Base-by-base conservation (phyloP, 2,797 vertebrate species). In the Lycodopsis pacificus region DNA sequence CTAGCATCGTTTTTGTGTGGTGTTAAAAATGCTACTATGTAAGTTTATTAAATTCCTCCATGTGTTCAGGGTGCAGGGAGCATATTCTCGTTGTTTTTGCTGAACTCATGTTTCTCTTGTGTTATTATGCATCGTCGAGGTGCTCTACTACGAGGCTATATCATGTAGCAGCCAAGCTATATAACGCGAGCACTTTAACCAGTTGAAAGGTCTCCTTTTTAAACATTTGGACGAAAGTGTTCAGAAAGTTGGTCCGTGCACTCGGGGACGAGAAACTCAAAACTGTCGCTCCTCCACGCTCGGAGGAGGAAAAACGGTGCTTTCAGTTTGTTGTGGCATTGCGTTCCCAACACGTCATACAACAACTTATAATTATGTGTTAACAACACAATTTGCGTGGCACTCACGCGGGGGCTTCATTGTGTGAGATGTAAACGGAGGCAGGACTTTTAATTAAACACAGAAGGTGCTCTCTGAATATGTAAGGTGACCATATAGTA, bases 81-180 rank as follows among this genome's bases (percentile, higher is more conserved):
- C 46, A 40, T 32, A 32, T 30, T 63, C 40, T 71, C 6, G 2
- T 62, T 34, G 30, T n/a, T 58, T 51, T 15, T 53, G 68, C 77
- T 77, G 58, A 84, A 79, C 51, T 84, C 65, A 38, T 79, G 71
- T 75, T 73, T 80, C 66, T 71, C 51, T 48, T 51, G 62, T 74
- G 54, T 69, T 71, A 40, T 64, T 78, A 13, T 65, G 71, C 20
- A 36, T 65, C 40, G 70, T 66, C 49, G 74, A 46, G 25, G 56
- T 53, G 27, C 72, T 76, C 20, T 2, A 34, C 42, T 54, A 12
- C 64, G 8, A 22, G 12, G 82, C 80, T 73, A 56, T 73, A 58
- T n/a, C n/a, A n/a, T 58, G 59, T 69, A 80, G 83, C 79, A 49
- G 61, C 34, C 65, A 14, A 48, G 71, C 67, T 78, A n/a, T 49